Percentiles rank a stretch among this genome's conserved stretches.
Conservation (phyloP, 2,888 invertebrate species). For the Zelleria hepariella region DNA sequence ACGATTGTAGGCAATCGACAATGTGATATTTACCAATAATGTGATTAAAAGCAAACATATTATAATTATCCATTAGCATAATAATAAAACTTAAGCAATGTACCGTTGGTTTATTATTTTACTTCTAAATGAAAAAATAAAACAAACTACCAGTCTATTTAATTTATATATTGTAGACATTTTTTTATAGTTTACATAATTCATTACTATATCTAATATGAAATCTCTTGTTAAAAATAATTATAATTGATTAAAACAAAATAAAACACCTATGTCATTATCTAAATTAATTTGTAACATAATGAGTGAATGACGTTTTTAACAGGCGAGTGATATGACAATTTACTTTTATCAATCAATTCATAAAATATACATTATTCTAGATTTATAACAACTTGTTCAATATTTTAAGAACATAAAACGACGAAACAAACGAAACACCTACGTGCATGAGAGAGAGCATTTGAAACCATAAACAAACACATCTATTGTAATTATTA, state of each 20-base stretch:
- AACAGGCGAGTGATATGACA: slow-evolving; percentile 76
- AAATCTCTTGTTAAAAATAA: slow-evolving; percentile 51
- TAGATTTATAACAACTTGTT: slow-evolving; percentile 26
- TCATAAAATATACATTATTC: slow-evolving; percentile 35
- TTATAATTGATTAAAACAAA: slow-evolving; percentile 19
- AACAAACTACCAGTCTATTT: slow-evolving; percentile 44
- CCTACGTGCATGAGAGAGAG: slow-evolving; percentile 2
- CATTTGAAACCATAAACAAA: background rate
- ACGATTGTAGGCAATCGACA: no score
- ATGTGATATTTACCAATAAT: no score
- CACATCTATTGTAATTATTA: no score
- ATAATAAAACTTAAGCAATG: no score
- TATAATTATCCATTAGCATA: no score
- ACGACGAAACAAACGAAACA: background rate
- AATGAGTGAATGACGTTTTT: slow-evolving; percentile 49
- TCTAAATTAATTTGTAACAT: slow-evolving; percentile 27
- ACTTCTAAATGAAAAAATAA: no score
- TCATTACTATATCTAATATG: slow-evolving; percentile 57
- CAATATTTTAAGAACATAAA: slow-evolving; percentile 2
- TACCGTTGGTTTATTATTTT: background rate
- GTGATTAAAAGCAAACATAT: no score
- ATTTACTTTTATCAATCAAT: slow-evolving; percentile 29
- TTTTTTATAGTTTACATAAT: slow-evolving; percentile 67
- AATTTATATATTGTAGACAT: slow-evolving; percentile 70
- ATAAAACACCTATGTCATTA: slow-evolving; percentile 35